Evolutionary conservation across 2,113 vertebrate genomes (phyloP).

Genomic region (Thryonomys swinderianus): DNA sequence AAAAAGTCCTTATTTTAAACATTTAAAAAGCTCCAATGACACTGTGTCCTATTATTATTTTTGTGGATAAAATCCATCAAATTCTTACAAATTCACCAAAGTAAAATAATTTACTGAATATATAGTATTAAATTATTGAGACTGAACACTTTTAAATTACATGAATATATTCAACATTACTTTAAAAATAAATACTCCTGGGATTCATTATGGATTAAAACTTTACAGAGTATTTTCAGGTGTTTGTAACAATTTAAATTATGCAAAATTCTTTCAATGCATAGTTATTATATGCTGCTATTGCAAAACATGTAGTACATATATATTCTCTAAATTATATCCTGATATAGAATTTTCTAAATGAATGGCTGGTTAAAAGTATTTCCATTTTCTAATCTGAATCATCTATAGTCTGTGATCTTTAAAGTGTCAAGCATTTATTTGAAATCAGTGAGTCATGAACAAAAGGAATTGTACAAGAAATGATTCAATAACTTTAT

Average conservation of each 20-base stretch:
- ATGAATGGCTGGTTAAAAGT: not conserved
- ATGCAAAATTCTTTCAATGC: not conserved
- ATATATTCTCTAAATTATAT: not conserved
- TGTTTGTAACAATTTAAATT: not conserved
- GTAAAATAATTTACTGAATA: not conserved
- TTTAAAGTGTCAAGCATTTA: not conserved
- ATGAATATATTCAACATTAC: not conserved
- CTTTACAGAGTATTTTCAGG: not conserved
- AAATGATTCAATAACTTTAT: not conserved
- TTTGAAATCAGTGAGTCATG: not conserved
- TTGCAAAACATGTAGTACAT: not conserved
- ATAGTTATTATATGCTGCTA: not conserved
- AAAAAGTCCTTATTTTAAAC: not conserved
- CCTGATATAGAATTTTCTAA: not conserved
- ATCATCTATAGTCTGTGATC: not conserved
- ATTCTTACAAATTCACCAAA: not conserved
- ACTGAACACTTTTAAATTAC: not conserved
- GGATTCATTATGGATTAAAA: not conserved
- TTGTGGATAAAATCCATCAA: not conserved
- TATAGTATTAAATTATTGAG: not conserved
- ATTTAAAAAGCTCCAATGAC: not conserved
- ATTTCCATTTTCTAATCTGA: not conserved
- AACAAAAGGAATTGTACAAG: not conserved
- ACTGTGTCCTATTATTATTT: not conserved
- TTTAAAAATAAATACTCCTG: not conserved